These are phyloP conservation scores for Lophius americanus DNA, from an alignment of 2,797 vertebrate species.

Conservation along the genomic window DNA sequence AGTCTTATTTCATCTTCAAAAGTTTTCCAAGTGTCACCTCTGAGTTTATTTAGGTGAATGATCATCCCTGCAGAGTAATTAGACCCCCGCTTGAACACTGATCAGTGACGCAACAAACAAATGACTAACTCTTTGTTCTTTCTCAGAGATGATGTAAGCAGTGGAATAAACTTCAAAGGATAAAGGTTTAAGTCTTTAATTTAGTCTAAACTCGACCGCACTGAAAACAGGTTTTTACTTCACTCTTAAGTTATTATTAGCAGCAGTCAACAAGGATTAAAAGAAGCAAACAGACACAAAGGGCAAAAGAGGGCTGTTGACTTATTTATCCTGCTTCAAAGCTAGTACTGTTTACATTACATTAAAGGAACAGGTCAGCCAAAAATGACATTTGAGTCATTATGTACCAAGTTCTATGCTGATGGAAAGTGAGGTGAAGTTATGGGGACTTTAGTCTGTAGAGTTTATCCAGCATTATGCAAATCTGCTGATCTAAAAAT, in stretches of 20 bases:
- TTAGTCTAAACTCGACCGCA: too few relatives aligned
- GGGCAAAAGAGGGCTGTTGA: constrained; percentile 5
- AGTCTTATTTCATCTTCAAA: constrained; percentile 42
- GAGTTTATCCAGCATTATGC: too few relatives aligned
- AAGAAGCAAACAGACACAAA: constrained; percentile 15
- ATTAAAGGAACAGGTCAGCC: neutral
- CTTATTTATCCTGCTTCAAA: constrained; percentile 15
- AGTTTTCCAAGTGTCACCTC: constrained; percentile 28
- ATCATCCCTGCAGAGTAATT: constrained; percentile 57
- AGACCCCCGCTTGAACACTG: constrained; percentile 33
- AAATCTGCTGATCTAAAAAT: too few relatives aligned
- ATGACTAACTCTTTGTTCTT: constrained; percentile 39
- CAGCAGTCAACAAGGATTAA: constrained; percentile 21
- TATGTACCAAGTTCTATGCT: too few relatives aligned
- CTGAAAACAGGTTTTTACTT: constrained; percentile 9
- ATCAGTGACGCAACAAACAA: constrained; percentile 35
- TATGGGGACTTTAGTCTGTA: too few relatives aligned
- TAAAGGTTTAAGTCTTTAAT: constrained; percentile 45
- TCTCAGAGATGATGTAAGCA: constrained; percentile 10
- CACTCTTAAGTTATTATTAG: constrained; percentile 52
- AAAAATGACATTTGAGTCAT: too few relatives aligned
- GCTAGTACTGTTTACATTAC: neutral
- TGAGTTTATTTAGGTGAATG: constrained; percentile 39
- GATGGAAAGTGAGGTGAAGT: too few relatives aligned
- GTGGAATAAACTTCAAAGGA: constrained; percentile 27